Conservation (phyloP, 2,797 vertebrate genomes). For the Darevskia nairensis region DNA sequence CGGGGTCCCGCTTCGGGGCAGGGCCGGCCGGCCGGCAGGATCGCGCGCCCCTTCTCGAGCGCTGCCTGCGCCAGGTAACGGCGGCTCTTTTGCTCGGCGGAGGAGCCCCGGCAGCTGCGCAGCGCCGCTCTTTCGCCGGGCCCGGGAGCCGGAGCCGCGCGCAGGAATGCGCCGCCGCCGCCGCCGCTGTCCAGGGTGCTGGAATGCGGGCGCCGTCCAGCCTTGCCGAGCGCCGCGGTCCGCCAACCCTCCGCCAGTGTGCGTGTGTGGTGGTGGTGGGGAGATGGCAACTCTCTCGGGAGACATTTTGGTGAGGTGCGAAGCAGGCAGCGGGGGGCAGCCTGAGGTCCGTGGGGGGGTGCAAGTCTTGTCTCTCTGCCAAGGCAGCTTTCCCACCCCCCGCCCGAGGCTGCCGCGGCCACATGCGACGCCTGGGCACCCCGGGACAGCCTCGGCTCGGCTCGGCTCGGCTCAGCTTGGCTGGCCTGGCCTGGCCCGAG, state of each 20-base stretch:
- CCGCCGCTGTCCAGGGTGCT: conserved; percentile 64
- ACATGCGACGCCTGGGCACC: too few relatives aligned
- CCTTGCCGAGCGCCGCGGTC: conserved; percentile 13
- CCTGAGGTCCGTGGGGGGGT: not conserved
- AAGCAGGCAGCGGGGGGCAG: conserved; percentile 29
- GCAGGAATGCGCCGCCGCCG: conserved; percentile 24
- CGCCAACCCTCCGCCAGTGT: not conserved
- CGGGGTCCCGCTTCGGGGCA: not conserved
- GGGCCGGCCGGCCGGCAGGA: not conserved
- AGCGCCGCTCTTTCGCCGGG: not conserved
- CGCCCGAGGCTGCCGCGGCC: not conserved
- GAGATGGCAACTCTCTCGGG: not conserved
- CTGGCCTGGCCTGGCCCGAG: not conserved
- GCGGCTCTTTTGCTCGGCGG: not conserved
- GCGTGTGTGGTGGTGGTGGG: not conserved
- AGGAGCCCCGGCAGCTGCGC: not conserved
- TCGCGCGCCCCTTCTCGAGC: conserved; percentile 4
- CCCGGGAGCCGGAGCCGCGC: conserved; percentile 29
- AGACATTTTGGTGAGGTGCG: not conserved
- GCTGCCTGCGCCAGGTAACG: not conserved
- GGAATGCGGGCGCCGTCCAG: conserved; percentile 62
- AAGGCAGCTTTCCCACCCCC: not conserved
- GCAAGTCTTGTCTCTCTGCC: too few relatives aligned
- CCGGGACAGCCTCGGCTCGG: not conserved
- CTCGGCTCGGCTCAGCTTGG: too few relatives aligned